Base-by-base conservation (phyloP, 1,140 invertebrate species). In the Ruditapes philippinarum region DNA sequence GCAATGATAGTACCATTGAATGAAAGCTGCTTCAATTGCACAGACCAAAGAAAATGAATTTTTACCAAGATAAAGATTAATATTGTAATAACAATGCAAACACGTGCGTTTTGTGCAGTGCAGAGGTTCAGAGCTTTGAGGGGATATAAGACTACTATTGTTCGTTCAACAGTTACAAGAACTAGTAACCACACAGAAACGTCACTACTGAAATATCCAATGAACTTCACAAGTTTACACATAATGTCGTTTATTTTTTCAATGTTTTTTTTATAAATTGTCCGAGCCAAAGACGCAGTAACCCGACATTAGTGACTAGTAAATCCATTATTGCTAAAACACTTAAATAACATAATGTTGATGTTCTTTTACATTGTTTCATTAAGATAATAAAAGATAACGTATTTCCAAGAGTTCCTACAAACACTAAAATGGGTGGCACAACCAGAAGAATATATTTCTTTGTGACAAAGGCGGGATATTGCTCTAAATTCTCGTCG, bases 161-260 rank as follows among this genome's bases (percentile, higher is more conserved):
- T 95, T 31, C 95, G 49, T 73, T 96, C 95, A 0, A 95, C 83
- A 1, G 95, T 96, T 11, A 96, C 95, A 19, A 94, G 94, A 28
- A 96, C 93, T 22, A 95, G 95, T 0, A 95, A 78, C 95, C 95
- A 96, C 0, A 95, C 95, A n/a, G n/a, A n/a, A n/a, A n/a, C n/a
- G n/a, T n/a, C n/a, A n/a, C n/a, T n/a, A n/a, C n/a, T n/a, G n/a
- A 92, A 90, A 82, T 95, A 95, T n/a, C 91, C 92, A 14, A 95
- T 33, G 17, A 92, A 91, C n/a, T 91, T 65, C 5, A 92, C 92
- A 36, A 91, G 22, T 87, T 95, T 95, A 88, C 95, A 95, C 14
- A 91, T 85, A 88, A 91, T 93, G 28, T 89, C 80, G 17, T 81
- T 62, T 17, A 90, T 68, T 60, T 92, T 79, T 36, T 89, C 60